Percentiles rank a stretch among this genome's conserved stretches.
Evolutionary conservation across 2,113 vertebrate genomes (phyloP).

Genomic region (Lynx canadensis): DNA sequence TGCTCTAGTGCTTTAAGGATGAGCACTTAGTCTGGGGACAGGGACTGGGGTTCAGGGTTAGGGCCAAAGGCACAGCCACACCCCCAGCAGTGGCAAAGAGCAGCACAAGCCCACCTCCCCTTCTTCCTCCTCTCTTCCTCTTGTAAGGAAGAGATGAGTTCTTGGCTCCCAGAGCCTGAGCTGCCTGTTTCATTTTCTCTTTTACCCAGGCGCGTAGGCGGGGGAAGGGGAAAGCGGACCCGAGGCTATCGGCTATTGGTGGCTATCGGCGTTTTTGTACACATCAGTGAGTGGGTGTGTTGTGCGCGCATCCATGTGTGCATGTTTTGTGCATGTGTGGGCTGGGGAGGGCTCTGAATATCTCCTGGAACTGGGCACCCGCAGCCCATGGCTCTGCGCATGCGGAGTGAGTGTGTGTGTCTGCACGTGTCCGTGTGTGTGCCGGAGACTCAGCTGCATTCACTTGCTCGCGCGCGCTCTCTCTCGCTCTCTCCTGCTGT

Average conservation of each 20-base stretch:
- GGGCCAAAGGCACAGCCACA: slow-evolving; percentile 5
- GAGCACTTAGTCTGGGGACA: background rate
- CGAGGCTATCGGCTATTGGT: slow-evolving; percentile 41
- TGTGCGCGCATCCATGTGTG: slow-evolving; percentile 72
- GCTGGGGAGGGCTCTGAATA: slow-evolving; percentile 72
- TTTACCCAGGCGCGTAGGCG: slow-evolving; percentile 13
- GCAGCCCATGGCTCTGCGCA: slow-evolving; percentile 68
- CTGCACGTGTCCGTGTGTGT: slow-evolving; percentile 78
- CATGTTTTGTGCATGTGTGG: slow-evolving; percentile 78
- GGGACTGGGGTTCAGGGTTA: background rate
- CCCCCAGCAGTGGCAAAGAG: background rate
- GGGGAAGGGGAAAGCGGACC: background rate
- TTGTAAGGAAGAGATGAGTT: background rate
- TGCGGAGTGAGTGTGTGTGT: slow-evolving; percentile 67
- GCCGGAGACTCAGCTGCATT: slow-evolving; percentile 76
- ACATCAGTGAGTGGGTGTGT: slow-evolving; percentile 78
- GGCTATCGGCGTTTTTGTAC: slow-evolving; percentile 66
- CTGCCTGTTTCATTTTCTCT: slow-evolving; percentile 75
- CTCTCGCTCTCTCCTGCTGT: background rate
- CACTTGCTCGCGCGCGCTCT: background rate
- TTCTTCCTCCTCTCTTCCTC: background rate
- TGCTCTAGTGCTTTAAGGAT: background rate
- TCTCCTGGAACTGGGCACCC: slow-evolving; percentile 50
- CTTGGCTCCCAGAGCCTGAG: background rate
- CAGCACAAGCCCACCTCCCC: background rate